phyloP scores from a whole-genome alignment of 2,888 invertebrate genomes.

The Ophion ventricosus region DNA sequence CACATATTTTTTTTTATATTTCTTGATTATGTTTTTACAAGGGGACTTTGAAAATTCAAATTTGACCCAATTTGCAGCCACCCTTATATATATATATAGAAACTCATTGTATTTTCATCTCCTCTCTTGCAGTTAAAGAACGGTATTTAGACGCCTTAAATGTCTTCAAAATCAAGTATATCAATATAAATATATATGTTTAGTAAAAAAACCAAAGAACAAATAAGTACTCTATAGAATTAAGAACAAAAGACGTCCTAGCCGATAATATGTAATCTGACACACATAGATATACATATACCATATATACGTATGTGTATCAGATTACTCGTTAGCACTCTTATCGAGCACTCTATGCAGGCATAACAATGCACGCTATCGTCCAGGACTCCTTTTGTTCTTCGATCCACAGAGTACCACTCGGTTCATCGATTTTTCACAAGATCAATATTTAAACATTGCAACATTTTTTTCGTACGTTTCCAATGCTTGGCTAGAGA shows the following conservation, averaged over 20 bases:
- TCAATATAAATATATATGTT: background rate
- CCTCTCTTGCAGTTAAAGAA: too few relatives aligned
- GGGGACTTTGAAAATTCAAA: too few relatives aligned
- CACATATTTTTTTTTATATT: too few relatives aligned
- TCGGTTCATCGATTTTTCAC: background rate
- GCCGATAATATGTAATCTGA: background rate
- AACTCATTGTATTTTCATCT: too few relatives aligned
- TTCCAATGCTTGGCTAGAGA: background rate
- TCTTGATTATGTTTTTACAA: too few relatives aligned
- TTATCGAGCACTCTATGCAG: slow-evolving; percentile 32
- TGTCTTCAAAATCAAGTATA: background rate
- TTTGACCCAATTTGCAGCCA: too few relatives aligned
- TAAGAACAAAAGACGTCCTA: background rate
- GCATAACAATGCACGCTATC: slow-evolving; percentile 41
- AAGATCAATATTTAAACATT: background rate
- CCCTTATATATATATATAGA: too few relatives aligned
- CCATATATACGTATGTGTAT: background rate
- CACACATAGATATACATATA: background rate
- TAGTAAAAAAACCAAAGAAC: background rate
- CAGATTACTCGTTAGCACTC: slow-evolving; percentile 49
- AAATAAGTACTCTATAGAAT: background rate
- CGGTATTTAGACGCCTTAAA: too few relatives aligned
- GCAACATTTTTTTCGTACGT: background rate
- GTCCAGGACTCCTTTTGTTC: slow-evolving; percentile 35
- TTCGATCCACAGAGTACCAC: slow-evolving; percentile 7